Percentiles rank a stretch among this genome's conserved stretches.
Evolutionary conservation across 2,888 invertebrate species (phyloP).

Genomic region (Epsilonema sp.): DNA sequence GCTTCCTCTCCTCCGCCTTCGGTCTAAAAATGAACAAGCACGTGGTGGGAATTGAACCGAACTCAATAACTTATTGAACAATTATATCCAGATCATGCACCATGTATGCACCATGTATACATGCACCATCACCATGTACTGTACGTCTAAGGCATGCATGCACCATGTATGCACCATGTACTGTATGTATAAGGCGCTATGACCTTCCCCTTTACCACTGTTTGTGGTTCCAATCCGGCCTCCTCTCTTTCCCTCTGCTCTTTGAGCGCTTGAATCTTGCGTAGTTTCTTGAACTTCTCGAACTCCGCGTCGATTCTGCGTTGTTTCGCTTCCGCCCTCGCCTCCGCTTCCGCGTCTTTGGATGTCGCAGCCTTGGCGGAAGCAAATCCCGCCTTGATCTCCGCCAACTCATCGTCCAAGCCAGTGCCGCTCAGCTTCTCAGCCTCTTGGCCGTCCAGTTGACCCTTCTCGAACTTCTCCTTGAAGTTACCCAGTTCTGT

Average conservation of each 20-base stretch:
- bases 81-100: too few species aligned
- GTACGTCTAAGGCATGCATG: too few species aligned
- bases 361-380: background rate
- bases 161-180: too few species aligned
- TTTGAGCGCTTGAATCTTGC: background rate
- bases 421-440: conserved; percentile 17
- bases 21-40: too few species aligned
- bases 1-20: too few species aligned
- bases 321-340: background rate
- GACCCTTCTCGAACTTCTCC: conserved; percentile 23
- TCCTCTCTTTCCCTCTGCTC: conserved; percentile 1
- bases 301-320: conserved; percentile 9
- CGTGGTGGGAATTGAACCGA: too few species aligned
- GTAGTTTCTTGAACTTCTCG: conserved; percentile 1
- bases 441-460: conserved; percentile 7
- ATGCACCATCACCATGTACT: too few species aligned
- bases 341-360: background rate
- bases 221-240: too few species aligned
- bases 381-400: conserved; percentile 19
- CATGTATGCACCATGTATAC: too few species aligned
- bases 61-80: too few species aligned
- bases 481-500: conserved; percentile 24
- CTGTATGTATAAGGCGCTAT: conserved; percentile 1
- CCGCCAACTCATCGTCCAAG: conserved; percentile 16
- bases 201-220: too few species aligned